These are phyloP conservation scores for Chiloscyllium punctatum DNA, from an alignment of 2,797 vertebrate species.

Conservation along the genomic window DNA sequence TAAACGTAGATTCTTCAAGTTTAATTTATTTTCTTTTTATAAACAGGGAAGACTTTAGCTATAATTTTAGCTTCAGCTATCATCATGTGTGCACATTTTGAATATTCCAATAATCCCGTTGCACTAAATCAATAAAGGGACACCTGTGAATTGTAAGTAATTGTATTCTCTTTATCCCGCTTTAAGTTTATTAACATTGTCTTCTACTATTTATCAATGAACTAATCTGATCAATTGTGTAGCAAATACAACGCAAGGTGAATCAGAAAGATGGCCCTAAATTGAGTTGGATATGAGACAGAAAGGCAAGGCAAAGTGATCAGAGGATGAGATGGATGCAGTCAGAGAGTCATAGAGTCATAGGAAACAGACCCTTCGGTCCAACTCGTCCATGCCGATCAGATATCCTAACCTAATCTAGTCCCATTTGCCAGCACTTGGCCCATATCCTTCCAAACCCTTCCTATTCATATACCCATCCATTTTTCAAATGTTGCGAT, in stretches of 20 bases:
- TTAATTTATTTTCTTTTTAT: neutral
- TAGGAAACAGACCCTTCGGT: too few relatives aligned
- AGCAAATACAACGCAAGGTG: neutral
- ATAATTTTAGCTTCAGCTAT: neutral
- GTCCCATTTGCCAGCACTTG: too few relatives aligned
- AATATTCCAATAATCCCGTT: neutral
- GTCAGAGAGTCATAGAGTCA: neutral
- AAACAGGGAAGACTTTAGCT: neutral
- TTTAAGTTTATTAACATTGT: neutral
- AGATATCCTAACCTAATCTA: too few relatives aligned
- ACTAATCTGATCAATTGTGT: neutral
- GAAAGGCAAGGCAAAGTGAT: neutral
- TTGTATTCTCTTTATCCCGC: neutral
- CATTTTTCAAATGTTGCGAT: too few relatives aligned
- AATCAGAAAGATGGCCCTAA: neutral
- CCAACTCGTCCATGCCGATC: too few relatives aligned
- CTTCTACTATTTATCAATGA: neutral
- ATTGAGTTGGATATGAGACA: neutral
- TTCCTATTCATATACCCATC: too few relatives aligned
- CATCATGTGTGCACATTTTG: neutral
- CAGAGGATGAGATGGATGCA: neutral
- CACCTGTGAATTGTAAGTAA: neutral
- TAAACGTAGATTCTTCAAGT: neutral
- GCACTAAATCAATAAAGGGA: neutral
- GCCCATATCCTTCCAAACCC: too few relatives aligned